phyloP scores from a whole-genome alignment of 1,140 invertebrate species.

The Chymomyza costata region DNA sequence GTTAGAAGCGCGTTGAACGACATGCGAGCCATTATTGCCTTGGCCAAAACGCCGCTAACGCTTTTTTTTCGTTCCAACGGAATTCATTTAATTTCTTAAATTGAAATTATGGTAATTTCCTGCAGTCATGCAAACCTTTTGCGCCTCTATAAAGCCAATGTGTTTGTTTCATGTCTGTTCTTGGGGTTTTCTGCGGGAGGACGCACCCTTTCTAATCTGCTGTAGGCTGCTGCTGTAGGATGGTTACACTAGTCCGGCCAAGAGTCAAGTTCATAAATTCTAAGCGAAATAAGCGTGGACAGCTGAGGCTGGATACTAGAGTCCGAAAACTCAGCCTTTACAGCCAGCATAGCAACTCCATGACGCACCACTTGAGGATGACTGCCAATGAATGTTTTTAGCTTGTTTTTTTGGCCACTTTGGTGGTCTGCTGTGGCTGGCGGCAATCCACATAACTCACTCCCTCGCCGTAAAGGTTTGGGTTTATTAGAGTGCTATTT shows the following conservation, averaged over 20 bases:
- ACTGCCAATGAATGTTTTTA: constrained; percentile 38
- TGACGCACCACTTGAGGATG: constrained; percentile 29
- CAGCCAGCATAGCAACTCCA: constrained; percentile 23
- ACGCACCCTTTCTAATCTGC: no score
- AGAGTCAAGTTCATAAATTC: constrained; percentile 67
- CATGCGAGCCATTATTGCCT: constrained; percentile 8
- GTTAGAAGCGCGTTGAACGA: no score
- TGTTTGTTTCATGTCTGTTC: constrained; percentile 46
- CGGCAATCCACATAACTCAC: no score
- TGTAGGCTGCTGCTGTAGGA: neutral
- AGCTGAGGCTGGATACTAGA: constrained; percentile 4
- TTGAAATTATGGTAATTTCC: constrained; percentile 73
- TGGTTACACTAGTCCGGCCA: constrained; percentile 13
- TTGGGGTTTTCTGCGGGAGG: neutral
- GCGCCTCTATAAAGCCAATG: constrained; percentile 11
- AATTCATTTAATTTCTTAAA: constrained; percentile 72
- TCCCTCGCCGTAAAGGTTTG: no score
- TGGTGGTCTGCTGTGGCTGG: no score
- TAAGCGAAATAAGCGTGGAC: constrained; percentile 28
- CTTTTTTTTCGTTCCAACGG: constrained; percentile 39
- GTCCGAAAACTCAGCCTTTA: neutral
- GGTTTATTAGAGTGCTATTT: constrained; percentile 21
- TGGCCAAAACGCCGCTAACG: neutral
- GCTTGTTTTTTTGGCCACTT: constrained; percentile 3
- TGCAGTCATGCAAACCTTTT: constrained; percentile 63